Evolutionary conservation across 2,888 invertebrate species (phyloP).

Genomic region (Branchellion lobata): DNA sequence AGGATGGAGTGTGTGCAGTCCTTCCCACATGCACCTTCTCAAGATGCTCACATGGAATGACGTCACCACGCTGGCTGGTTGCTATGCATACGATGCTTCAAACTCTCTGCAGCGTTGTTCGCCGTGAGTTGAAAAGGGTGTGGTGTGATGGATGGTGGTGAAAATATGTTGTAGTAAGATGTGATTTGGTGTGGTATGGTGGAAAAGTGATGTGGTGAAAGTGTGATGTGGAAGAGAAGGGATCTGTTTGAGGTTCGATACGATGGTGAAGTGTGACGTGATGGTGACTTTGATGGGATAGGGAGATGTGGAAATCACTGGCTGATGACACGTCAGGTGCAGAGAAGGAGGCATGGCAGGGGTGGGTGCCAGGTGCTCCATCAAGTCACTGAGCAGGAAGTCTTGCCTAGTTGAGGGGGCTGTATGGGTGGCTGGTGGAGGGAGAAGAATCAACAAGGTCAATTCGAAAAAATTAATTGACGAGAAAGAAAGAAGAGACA

Average conservation of each 20-base stretch:
- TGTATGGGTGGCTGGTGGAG: not conserved
- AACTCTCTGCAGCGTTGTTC: slow-evolving; percentile 56
- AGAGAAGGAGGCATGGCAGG: slow-evolving; percentile 19
- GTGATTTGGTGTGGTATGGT: not conserved
- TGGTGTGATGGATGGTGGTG: not conserved
- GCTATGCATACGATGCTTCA: slow-evolving; percentile 61
- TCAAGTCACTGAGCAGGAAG: not conserved
- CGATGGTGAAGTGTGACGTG: too few species aligned
- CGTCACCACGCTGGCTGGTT: slow-evolving; percentile 56
- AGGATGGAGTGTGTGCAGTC: slow-evolving; percentile 60
- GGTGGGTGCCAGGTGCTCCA: not conserved
- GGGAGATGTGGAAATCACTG: too few species aligned
- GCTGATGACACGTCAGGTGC: too few species aligned
- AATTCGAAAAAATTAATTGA: not conserved
- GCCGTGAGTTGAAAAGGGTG: slow-evolving; percentile 54
- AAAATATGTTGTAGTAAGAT: not conserved
- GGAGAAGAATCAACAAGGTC: not conserved
- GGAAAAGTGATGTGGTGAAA: not conserved
- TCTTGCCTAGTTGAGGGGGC: slow-evolving; percentile 34
- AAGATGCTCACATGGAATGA: slow-evolving; percentile 58
- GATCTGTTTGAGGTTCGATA: not conserved
- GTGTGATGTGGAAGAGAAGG: not conserved
- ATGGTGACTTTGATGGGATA: not conserved
- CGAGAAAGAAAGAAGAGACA: too few species aligned
- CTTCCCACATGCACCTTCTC: slow-evolving; percentile 54